Conservation (phyloP, 2,113 vertebrate genomes). For the Pituophis catenifer region DNA sequence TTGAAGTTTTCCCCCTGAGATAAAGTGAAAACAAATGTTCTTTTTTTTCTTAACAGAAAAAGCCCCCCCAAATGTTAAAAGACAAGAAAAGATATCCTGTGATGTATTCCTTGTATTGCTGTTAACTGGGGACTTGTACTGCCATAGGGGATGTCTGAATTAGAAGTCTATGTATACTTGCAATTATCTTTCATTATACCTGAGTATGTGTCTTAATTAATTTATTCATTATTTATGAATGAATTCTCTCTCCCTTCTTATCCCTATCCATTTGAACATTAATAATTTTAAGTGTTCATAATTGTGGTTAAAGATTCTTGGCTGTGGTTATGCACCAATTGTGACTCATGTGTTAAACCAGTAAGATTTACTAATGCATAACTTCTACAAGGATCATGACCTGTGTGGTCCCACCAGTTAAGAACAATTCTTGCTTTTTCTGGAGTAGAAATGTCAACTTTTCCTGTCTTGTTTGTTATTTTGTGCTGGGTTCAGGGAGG, state of each 20-base stretch:
- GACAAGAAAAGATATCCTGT: slow-evolving; percentile 1
- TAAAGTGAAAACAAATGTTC: slow-evolving; percentile 12
- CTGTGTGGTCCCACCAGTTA: background rate
- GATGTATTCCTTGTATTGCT: slow-evolving; percentile 17
- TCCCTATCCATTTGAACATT: slow-evolving; percentile 9
- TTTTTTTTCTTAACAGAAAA: slow-evolving; percentile 11
- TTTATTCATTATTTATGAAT: slow-evolving; percentile 54
- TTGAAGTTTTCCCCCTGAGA: slow-evolving; percentile 39
- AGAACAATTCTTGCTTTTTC: slow-evolving; percentile 7
- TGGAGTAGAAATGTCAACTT: slow-evolving; percentile 20
- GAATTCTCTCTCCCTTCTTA: slow-evolving; percentile 30
- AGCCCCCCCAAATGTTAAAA: slow-evolving; percentile 16
- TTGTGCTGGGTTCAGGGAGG: background rate
- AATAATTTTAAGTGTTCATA: slow-evolving; percentile 43
- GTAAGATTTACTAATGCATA: background rate
- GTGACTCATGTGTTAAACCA: background rate
- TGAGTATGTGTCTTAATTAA: slow-evolving; percentile 51
- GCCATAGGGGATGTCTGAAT: slow-evolving; percentile 16
- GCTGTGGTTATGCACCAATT: background rate
- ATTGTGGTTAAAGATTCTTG: slow-evolving; percentile 37
- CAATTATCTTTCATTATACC: slow-evolving; percentile 51
- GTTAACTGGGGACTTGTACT: slow-evolving; percentile 24
- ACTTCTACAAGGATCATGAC: background rate
- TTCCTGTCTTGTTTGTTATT: background rate
- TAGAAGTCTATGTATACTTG: slow-evolving; percentile 25